Percentiles rank a stretch among this genome's conserved stretches.
phyloP scores from a whole-genome alignment of 2,797 vertebrate species.

The Epinephelus malabaricus region DNA sequence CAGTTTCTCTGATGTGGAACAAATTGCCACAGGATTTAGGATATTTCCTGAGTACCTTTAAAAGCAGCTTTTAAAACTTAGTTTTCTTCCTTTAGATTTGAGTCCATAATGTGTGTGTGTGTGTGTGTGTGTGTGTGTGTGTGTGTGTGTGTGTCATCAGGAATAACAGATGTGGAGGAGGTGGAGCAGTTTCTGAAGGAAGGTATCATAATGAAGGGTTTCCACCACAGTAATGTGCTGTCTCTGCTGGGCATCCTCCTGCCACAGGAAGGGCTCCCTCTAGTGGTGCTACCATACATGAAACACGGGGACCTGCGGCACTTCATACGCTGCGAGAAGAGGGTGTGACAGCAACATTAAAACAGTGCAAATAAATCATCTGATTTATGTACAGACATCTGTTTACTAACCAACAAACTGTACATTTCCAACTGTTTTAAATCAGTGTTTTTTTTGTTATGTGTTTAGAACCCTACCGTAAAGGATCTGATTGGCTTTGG shows the following conservation, averaged over 20 bases:
- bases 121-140: not conserved
- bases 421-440: slow-evolving; percentile 4
- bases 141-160: slow-evolving; percentile 73
- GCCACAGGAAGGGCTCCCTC: slow-evolving; percentile 91
- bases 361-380: not conserved
- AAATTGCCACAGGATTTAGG: not conserved
- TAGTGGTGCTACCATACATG: slow-evolving; percentile 97
- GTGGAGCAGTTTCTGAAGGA: slow-evolving; percentile 97
- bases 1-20: not conserved
- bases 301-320: slow-evolving; percentile 95
- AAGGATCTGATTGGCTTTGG: slow-evolving; percentile 98
- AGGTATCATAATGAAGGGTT: slow-evolving; percentile 97
- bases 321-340: slow-evolving; percentile 93
- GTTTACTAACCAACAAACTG: not conserved
- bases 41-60: not conserved
- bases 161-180: slow-evolving; percentile 96
- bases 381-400: slow-evolving; percentile 23
- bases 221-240: slow-evolving; percentile 94
- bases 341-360: slow-evolving; percentile 81
- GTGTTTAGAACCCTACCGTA: slow-evolving; percentile 92
- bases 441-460: not conserved
- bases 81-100: not conserved
- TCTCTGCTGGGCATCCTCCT: slow-evolving; percentile 94
- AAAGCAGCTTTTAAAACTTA: not conserved
- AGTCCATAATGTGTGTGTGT: not conserved